These are phyloP conservation scores for Hozukius guyotensis DNA, from an alignment of 2,797 vertebrate species.

Conservation along the genomic window DNA sequence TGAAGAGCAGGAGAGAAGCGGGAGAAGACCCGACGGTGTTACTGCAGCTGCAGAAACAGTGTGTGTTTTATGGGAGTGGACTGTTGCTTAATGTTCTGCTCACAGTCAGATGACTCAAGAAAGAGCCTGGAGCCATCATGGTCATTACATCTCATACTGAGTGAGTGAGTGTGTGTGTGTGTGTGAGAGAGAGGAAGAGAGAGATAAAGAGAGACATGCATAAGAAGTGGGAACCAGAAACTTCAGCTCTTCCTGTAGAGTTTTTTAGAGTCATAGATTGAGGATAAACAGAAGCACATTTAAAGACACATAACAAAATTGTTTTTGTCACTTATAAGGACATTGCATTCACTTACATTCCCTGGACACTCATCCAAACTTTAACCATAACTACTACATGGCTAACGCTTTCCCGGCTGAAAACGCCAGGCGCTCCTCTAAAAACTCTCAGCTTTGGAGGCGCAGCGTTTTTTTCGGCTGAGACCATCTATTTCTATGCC, in stretches of 20 bases:
- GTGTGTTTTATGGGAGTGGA: conserved; percentile 45
- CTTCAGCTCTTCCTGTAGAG: neutral
- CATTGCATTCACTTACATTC: neutral
- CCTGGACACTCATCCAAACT: neutral
- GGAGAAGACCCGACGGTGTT: conserved; percentile 17
- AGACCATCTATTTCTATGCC: no score
- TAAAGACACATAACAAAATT: conserved; percentile 14
- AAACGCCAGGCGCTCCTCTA: accelerated
- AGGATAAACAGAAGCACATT: neutral
- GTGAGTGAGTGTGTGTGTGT: neutral
- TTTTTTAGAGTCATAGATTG: neutral
- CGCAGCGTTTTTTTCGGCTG: no score
- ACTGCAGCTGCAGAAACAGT: conserved; percentile 54
- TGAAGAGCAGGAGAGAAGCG: neutral
- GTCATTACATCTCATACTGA: conserved; percentile 30
- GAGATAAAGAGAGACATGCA: neutral
- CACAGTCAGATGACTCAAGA: conserved; percentile 57
- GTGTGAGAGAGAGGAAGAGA: neutral
- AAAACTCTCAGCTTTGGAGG: no score
- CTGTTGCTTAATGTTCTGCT: conserved; percentile 67
- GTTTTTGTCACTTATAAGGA: neutral
- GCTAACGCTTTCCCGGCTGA: no score
- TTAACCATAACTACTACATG: no score
- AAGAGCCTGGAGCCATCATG: conserved; percentile 33
- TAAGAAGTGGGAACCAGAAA: neutral